Conservation (phyloP, 2,113 vertebrate species). For the Pachypanchax playfairii region DNA sequence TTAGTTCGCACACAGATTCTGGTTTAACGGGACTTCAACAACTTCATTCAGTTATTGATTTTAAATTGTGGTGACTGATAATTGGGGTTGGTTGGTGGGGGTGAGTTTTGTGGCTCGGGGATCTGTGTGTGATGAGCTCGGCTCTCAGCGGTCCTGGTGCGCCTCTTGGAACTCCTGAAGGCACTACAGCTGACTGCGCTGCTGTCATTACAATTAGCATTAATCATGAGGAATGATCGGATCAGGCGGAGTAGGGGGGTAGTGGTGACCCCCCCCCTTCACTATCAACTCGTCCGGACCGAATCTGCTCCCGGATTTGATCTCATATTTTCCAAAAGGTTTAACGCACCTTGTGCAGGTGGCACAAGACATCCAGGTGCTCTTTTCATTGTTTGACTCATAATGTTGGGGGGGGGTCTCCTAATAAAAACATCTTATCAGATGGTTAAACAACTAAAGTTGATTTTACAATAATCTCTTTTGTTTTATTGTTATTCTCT, state of each 20-base stretch:
- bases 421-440: too few relatives aligned
- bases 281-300: background rate
- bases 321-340: background rate
- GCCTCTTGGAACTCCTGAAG: conserved; percentile 80
- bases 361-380: conserved; percentile 20
- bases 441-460: too few relatives aligned
- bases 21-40: too few relatives aligned
- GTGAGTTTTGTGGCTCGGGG: background rate
- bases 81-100: conserved; percentile 70
- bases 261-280: background rate
- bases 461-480: too few relatives aligned
- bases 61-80: too few relatives aligned
- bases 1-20: too few relatives aligned
- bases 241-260: conserved; percentile 23
- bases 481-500: too few relatives aligned
- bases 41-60: conserved; percentile 21
- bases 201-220: conserved; percentile 75
- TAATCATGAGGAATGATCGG: conserved; percentile 72
- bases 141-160: conserved; percentile 61
- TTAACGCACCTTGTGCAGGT: background rate
- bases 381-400: too few relatives aligned
- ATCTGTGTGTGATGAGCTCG: conserved; percentile 54
- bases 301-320: conserved; percentile 18
- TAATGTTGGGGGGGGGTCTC: too few relatives aligned
- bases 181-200: conserved; percentile 72